phyloP scores from a whole-genome alignment of 2,113 vertebrate genomes.

The Atlantisia rogersi region DNA sequence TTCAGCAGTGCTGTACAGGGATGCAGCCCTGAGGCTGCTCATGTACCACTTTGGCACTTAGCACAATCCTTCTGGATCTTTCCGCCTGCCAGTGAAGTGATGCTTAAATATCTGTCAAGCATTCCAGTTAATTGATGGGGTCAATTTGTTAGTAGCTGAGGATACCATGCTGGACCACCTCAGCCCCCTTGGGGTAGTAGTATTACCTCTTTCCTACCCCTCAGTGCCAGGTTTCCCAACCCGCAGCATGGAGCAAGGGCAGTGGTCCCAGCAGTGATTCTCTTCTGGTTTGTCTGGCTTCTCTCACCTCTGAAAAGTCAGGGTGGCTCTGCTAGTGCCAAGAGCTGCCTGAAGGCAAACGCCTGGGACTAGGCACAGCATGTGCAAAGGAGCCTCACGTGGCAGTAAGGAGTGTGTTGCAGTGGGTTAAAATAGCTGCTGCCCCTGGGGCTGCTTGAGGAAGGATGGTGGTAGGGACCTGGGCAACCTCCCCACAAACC shows the following conservation, averaged over 20 bases:
- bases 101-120: neutral
- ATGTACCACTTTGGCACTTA: neutral
- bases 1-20: neutral
- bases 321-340: neutral
- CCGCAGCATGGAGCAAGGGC: fast-evolving
- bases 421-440: neutral
- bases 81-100: neutral
- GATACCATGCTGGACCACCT: neutral
- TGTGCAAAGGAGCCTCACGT: fast-evolving
- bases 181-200: neutral
- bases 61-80: neutral
- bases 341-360: neutral
- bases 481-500: neutral
- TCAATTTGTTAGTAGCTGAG: neutral
- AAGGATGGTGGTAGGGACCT: neutral
- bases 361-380: neutral
- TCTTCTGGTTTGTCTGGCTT: neutral
- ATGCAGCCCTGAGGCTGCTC: neutral
- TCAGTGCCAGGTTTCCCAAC: neutral
- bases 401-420: fast-evolving
- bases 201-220: fast-evolving
- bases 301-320: fast-evolving
- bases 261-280: neutral
- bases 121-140: neutral
- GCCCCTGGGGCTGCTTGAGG: neutral